Evolutionary conservation across 1,140 invertebrate genomes (phyloP), one percentile per base, ranked within the genome.

Genomic region (Tachypleus tridentatus): DNA sequence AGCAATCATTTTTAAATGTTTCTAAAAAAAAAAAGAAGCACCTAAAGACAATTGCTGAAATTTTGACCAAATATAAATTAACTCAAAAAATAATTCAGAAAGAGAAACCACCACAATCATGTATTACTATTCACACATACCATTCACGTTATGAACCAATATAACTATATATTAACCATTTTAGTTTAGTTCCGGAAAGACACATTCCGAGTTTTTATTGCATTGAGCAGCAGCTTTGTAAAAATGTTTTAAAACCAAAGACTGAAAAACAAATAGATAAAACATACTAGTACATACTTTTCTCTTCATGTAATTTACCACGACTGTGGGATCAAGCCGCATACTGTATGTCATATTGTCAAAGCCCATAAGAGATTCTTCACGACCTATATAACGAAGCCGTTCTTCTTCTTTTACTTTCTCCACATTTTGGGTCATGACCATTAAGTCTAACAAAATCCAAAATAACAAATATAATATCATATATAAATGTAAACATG

Each of bases 341-440:
- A 11, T 10, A 8, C 56, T 64, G 7, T 56, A 64, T 48, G 59
- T 67, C 47, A 69, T 65, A 54, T 72, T 72, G 9, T 60, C 64
- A 4, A 73, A 58, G 52, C 67, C 62, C 10, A 71, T 73, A 51
- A 63, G 61, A 60, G 66, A 70, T 49, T 66, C 67, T 49, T 68
- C 61, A 3, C 65, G 52, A 51, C 58, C 66, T 11, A 73, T 71
- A 9, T 68, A 65, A 56, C 67, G 66, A 53, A 59, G 57, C 4
- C 69, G 11, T 59, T 73, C 69, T 4, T 50, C 47, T 57, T 70
- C 57, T 3, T 64, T 57, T n/a, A 73, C 53, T 53, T 59, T 62
- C 48, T 70, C 58, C n/a, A 72, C 65, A 67, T 72, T 72, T 63
- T 74, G 72, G 3, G 73, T 74, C 58, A 70, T 67, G 0, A 74